A percentile compares a stretch with the other conserved stretches of the same genome.
phyloP scores from a whole-genome alignment of 2,113 vertebrate genomes.

The Takifugu flavidus region DNA sequence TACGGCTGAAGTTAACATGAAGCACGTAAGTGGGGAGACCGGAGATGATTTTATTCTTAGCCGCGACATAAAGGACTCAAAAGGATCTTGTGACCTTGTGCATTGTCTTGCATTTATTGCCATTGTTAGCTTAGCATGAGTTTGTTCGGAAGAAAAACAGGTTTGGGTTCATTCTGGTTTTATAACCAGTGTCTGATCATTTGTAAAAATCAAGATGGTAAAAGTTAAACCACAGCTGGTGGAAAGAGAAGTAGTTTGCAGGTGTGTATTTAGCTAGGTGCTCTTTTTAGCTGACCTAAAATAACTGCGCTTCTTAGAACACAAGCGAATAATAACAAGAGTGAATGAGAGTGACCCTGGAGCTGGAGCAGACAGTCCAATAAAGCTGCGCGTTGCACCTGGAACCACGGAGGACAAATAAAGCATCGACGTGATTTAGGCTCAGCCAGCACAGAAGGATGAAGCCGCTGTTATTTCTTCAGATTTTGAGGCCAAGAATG shows the following conservation, averaged over 20 bases:
- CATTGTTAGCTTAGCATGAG: background rate
- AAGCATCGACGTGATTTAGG: constrained; percentile 37
- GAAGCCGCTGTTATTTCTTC: constrained; percentile 32
- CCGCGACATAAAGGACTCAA: constrained; percentile 9
- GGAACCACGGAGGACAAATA: constrained; percentile 56
- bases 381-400: constrained; percentile 40
- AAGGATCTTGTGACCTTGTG: background rate
- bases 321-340: too few species aligned
- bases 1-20: constrained; percentile 14
- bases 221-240: background rate
- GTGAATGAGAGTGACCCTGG: too few species aligned
- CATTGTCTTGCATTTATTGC: background rate
- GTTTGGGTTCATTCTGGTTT: too few species aligned
- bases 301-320: too few species aligned
- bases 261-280: too few species aligned
- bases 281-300: too few species aligned
- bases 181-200: too few species aligned
- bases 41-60: constrained; percentile 5
- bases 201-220: too few species aligned
- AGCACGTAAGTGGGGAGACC: background rate
- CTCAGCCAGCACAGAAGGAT: constrained; percentile 24
- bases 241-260: background rate
- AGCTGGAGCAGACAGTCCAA: too few species aligned
- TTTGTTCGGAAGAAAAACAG: background rate
- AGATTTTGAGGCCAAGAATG: constrained; percentile 17